Base-by-base conservation (phyloP, 2,113 vertebrate genomes). In the Rhineura floridana region DNA sequence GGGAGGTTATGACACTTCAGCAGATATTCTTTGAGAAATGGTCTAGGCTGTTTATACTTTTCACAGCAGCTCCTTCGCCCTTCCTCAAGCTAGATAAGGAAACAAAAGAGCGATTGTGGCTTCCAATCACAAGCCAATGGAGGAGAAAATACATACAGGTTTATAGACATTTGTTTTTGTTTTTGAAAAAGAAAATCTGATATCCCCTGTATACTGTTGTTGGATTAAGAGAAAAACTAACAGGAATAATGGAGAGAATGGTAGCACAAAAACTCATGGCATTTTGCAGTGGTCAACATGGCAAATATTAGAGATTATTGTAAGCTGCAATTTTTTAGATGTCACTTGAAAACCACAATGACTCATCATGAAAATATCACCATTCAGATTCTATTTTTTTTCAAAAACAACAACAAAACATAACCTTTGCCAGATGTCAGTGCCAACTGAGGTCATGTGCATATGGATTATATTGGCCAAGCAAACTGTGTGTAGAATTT, bases 61-160 rank as follows among this genome's bases (percentile, higher is more conserved):
- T 77, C 83, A 19, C 83, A 65, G 1, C n/a, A 1, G 4, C 0
- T 55, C 17, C 63, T 88, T 44, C 2, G 11, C 62, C 39, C 6
- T 33, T 28, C 63, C 72, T 62, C 1, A 77, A n/a, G 39, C 81
- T 84, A 50, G 28, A 15, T 36, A 62, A 59, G 78, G 55, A 77
- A 81, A 88, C 33, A 79, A 84, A 78, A 84, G 5, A 9, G 44
- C 48, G 9, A 25, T 0, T 1, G 28, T 0, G 85, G 63, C 30
- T 86, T 76, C 44, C 30, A 78, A 89, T 81, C 42, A 1, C 8
- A 62, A 48, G 2, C 72, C 5, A 10, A 7, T 28, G 88, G 17
- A 59, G n/a, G 65, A 94, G 65, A 84, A 33, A 46, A 83, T 0
- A 9, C 50, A 0, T 39, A 0, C 9, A 0, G 0, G 59, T n/a